Conservation (phyloP, 2,888 invertebrate species). For the Rotaria magnacalcarata region DNA sequence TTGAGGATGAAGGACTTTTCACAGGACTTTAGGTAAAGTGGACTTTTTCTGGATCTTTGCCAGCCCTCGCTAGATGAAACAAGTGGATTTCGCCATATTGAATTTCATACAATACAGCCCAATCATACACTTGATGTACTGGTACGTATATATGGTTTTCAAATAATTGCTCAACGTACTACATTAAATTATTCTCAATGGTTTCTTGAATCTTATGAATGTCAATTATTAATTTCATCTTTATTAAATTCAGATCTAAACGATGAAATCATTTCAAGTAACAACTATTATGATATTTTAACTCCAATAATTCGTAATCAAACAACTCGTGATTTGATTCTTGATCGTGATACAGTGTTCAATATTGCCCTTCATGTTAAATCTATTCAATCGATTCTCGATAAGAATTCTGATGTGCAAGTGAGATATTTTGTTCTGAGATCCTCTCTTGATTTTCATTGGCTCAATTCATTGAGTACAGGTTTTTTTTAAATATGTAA, state of each 20-base stretch:
- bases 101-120: neutral
- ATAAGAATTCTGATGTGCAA: conserved; percentile 43
- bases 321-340: conserved; percentile 46
- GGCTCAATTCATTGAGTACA: too few species aligned
- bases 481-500: too few species aligned
- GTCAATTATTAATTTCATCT: neutral
- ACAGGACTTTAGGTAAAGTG: too few species aligned
- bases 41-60: too few species aligned
- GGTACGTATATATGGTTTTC: neutral
- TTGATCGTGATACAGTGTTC: conserved; percentile 56
- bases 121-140: neutral
- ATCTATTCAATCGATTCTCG: conserved; percentile 51
- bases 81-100: neutral
- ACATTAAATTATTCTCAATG: neutral
- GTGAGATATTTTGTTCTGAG: neutral
- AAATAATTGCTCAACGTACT: neutral
- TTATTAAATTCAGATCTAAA: neutral
- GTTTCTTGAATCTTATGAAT: neutral
- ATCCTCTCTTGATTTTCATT: too few species aligned
- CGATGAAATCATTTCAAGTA: neutral
- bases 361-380: conserved; percentile 59
- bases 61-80: too few species aligned
- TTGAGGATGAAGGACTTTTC: too few species aligned
- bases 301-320: conserved; percentile 49
- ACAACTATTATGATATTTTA: conserved; percentile 2